Evolutionary conservation across 2,797 vertebrate species (phyloP), one percentile per base, ranked within the genome.

Genomic region (Arremon brunneinucha): DNA sequence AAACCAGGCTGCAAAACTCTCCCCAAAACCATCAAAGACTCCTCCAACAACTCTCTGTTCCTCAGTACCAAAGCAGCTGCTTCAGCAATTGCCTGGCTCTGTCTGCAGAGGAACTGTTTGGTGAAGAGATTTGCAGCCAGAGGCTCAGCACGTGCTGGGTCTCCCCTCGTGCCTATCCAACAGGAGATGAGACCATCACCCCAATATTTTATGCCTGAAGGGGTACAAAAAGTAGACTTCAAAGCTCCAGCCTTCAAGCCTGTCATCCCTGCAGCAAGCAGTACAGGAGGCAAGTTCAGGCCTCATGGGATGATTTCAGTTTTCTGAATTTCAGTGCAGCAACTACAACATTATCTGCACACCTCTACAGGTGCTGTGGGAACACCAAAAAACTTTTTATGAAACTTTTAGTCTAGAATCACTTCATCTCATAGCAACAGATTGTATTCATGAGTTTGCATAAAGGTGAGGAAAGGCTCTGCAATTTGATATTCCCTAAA

Each of bases 381-480:
- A 92, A 50, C 83, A 59, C 46, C 62, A 94, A 83, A 84, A 21
- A 59, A 65, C 22, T 56, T 43, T 20, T 68, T 47, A 41, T 52
- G 27, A 81, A 94, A 90, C 68, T 93, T 90, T 83, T 46, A 50
- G 50, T 47, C 32, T 82, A 44, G 59, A 79, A 50, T 46, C 6
- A 1, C 49, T 70, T 90, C 67, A 74, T 63, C 59, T 91, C 83
- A 55, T 46, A 83, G 72, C 81, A 90, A 83, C 69, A 83, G 30
- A 63, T 46, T 76, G 68, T 55, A 78, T 90, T 86, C 83, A 65
- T 46, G 76, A 53, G 24, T 88, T 94, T 59, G 84, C 67, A 71
- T 74, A 90, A 83, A 81, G 56, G 64, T 69, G 47, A 81, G 71
- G 47, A 96, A 96, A 87, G 20, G 22, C n/a, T 80, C 64, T 67